Evolutionary conservation across 2,113 vertebrate species (phyloP), one percentile per base, ranked within the genome.

Genomic region (Semicossyphus pulcher): DNA sequence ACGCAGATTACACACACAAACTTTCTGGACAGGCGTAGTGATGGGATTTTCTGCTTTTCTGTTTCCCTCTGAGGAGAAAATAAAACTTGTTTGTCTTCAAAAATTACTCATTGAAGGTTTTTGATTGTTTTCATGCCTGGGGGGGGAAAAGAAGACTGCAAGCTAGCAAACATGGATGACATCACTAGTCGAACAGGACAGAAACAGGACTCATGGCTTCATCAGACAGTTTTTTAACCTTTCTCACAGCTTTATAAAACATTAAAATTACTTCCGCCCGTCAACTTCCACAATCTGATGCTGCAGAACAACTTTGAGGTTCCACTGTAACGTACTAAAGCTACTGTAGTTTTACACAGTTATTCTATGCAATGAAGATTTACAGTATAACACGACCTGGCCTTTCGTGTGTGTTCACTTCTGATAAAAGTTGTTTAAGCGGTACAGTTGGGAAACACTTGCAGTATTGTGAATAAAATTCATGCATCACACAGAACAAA

Each of bases 1-100:
- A 68, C 28, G 20, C 28, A 45, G 20, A 68, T 56, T 18, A 68
- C 9, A 54, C 49, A 32, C 34, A 47, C 28, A 62, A 15, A 23
- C 15, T 42, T 11, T 41, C 15, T 29, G 10, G 25, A 29, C 41
- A 10, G 16, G 10, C 4, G 3, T 29, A 5, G n/a, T 15, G 18
- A 44, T 29, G 16, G 23, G 57, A 42, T 20, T 60, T 42, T 42
- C 23, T 31, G 16, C 18, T 60, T 3, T 20, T 60, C 39, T 29
- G 12, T 60, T 44, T 10, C 20, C 16, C 10, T 29, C 49, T 20
- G 37, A 2, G 26, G 18, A 29, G 4, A 44, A 21, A 31, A 45
- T 18, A 9, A 7, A 18, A 8, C 36, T 12, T 10, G 0, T 16
- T 10, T 14, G 37, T 20, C 39, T 60, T 44, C 29, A 61, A 61